A percentile compares a stretch with the other conserved stretches of the same genome.
Evolutionary conservation across 2,113 vertebrate genomes (phyloP).

Genomic region (Clarias gariepinus): DNA sequence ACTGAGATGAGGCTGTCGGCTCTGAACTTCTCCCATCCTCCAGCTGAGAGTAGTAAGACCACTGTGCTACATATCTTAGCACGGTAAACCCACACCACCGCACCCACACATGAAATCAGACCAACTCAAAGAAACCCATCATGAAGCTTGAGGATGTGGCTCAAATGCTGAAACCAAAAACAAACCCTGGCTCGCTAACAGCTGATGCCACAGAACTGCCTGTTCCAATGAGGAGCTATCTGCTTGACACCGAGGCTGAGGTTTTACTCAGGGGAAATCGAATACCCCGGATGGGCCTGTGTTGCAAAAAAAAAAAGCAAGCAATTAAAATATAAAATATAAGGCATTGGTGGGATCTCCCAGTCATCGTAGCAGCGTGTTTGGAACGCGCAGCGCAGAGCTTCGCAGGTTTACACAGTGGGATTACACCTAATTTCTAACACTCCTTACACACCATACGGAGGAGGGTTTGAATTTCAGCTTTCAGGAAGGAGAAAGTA

Average conservation of each 20-base stretch:
- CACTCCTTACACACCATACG: slow-evolving; percentile 11
- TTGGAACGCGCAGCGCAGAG: slow-evolving; percentile 16
- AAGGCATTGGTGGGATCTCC: slow-evolving; percentile 5
- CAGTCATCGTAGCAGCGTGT: not conserved
- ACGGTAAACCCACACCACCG: not conserved
- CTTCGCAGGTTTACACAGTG: not conserved
- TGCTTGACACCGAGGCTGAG: not conserved
- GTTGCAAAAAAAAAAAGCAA: not conserved
- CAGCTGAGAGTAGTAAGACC: not conserved
- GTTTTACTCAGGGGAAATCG: not conserved
- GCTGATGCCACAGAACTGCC: not conserved
- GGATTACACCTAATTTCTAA: not conserved
- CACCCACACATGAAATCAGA: not conserved
- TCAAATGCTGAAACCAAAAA: not conserved
- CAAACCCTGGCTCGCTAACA: not conserved
- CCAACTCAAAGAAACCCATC: not conserved
- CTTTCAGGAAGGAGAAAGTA: slow-evolving; percentile 22
- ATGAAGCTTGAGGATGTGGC: no score
- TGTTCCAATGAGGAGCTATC: not conserved
- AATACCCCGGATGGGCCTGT: not conserved
- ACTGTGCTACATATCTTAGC: not conserved
- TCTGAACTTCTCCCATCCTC: not conserved
- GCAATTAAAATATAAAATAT: not conserved
- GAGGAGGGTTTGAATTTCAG: slow-evolving; percentile 28
- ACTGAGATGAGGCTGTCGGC: not conserved